Conservation (phyloP, 2,113 vertebrate genomes). For the Microtus richardsoni region DNA sequence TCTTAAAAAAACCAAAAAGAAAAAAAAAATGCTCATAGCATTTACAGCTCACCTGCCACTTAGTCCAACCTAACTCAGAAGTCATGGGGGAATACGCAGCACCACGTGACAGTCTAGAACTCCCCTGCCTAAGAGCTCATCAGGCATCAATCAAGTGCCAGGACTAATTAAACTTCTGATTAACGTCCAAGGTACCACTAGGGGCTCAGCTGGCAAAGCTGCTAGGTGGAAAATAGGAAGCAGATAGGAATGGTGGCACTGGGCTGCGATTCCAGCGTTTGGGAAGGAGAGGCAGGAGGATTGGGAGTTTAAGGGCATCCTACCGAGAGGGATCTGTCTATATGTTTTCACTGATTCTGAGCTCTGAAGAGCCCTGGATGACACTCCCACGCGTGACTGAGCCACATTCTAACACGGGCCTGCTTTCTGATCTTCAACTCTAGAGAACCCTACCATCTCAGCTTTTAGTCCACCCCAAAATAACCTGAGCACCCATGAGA, state of each 20-base stretch:
- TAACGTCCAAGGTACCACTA: conserved; percentile 36
- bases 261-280: not conserved
- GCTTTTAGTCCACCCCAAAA: not conserved
- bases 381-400: not conserved
- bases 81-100: not conserved
- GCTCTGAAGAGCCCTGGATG: not conserved
- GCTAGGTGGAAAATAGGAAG: conserved; percentile 28
- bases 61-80: not conserved
- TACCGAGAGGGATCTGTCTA: not conserved
- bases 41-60: conserved; percentile 46
- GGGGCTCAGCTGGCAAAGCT: conserved; percentile 47
- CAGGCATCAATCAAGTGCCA: conserved; percentile 35
- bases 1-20: too few species aligned
- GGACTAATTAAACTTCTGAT: conserved; percentile 67
- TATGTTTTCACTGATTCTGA: not conserved
- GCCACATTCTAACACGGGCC: not conserved
- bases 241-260: not conserved
- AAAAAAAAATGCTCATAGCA: not conserved
- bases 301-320: not conserved
- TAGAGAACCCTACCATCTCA: not conserved
- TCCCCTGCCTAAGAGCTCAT: not conserved
- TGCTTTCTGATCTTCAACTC: not conserved
- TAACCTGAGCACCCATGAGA: not conserved
- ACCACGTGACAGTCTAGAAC: conserved; percentile 22
- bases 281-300: not conserved